Conservation (phyloP, 1,140 invertebrate species). For the Olivierus martensii region DNA sequence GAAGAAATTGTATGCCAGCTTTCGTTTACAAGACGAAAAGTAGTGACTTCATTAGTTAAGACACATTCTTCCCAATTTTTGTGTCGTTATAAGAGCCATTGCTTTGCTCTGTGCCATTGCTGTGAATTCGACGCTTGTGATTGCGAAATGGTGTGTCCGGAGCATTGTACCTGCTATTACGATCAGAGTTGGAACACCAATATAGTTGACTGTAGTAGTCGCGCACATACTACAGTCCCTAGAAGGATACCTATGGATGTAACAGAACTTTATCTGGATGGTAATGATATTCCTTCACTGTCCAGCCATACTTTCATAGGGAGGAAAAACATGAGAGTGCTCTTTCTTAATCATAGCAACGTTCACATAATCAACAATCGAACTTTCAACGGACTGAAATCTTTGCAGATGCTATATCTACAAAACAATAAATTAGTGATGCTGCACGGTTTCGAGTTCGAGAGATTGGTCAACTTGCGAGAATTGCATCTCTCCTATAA, state of each 20-base stretch:
- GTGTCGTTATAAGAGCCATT: conserved; percentile 80
- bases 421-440: conserved; percentile 66
- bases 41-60: conserved; percentile 36
- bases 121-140: conserved; percentile 90
- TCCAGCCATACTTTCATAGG: conserved; percentile 84
- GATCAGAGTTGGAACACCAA: conserved; percentile 88
- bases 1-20: conserved; percentile 61
- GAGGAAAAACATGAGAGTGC: conserved; percentile 66
- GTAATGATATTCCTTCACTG: conserved; percentile 67
- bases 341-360: conserved; percentile 72
- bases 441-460: conserved; percentile 78
- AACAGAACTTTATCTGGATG: conserved; percentile 79
- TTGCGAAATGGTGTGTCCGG: conserved; percentile 87
- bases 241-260: conserved; percentile 83
- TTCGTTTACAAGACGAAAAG: conserved; percentile 13
- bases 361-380: conserved; percentile 78
- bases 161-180: conserved; percentile 71
- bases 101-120: conserved; percentile 82
- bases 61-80: conserved; percentile 67
- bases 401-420: conserved; percentile 64
- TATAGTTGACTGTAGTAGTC: conserved; percentile 67
- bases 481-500: conserved; percentile 82
- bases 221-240: conserved; percentile 44
- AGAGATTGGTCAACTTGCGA: conserved; percentile 60
- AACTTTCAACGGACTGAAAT: conserved; percentile 75